These are phyloP conservation scores for Hypotaenidia philippensis DNA, from an alignment of 2,797 vertebrate species.

Conservation along the genomic window DNA sequence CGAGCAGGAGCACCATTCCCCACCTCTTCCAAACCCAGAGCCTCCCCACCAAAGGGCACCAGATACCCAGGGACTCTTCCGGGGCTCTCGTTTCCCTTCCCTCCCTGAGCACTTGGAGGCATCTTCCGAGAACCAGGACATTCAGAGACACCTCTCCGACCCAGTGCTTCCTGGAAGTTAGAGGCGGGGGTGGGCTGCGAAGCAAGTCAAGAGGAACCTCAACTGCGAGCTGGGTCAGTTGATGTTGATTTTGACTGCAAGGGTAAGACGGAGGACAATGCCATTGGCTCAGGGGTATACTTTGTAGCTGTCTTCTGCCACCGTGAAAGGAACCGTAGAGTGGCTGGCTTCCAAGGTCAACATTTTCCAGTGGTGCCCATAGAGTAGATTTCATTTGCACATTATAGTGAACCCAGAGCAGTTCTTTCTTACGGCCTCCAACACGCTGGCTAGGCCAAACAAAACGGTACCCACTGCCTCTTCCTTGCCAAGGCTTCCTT, in stretches of 20 bases:
- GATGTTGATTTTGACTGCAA: constrained; percentile 40
- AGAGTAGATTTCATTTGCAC: constrained; percentile 67
- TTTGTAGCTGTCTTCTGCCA: constrained; percentile 63
- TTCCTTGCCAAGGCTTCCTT: constrained; percentile 46
- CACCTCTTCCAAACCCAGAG: constrained; percentile 42
- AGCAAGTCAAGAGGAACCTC: constrained; percentile 38
- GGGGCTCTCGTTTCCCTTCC: constrained; percentile 88
- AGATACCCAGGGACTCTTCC: constrained; percentile 75
- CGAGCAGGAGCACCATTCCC: constrained; percentile 74
- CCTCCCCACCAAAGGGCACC: constrained; percentile 63
- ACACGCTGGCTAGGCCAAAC: background rate
- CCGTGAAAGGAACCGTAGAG: constrained; percentile 17
- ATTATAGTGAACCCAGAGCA: constrained; percentile 20
- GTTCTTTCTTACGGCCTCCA: constrained; percentile 10
- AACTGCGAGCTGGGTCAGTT: constrained; percentile 7
- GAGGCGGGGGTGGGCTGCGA: background rate
- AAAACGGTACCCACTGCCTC: background rate
- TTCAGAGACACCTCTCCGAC: constrained; percentile 92
- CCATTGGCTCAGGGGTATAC: constrained; percentile 55
- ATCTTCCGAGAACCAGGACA: constrained; percentile 81
- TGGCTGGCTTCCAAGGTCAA: constrained; percentile 53
- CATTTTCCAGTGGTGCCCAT: constrained; percentile 55
- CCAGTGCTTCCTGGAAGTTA: constrained; percentile 89
- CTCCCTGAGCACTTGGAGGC: constrained; percentile 91
- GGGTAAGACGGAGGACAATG: constrained; percentile 34